A percentile compares a stretch with the other conserved stretches of the same genome.
phyloP scores from a whole-genome alignment of 2,888 invertebrate species.

The Lottia scabra region DNA sequence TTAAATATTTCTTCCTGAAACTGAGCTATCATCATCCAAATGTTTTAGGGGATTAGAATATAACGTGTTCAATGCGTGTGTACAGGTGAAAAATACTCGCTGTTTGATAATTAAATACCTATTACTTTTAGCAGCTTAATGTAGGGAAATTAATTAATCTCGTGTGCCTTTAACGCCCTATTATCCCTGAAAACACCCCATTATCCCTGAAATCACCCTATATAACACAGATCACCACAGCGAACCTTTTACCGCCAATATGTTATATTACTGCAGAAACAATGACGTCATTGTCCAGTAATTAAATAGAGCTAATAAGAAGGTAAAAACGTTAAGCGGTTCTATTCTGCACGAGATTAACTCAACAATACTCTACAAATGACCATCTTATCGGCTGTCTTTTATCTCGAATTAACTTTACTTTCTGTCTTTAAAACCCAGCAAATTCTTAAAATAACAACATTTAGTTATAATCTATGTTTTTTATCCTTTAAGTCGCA shows the following conservation, averaged over 20 bases:
- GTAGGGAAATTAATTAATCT: not conserved
- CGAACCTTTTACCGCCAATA: not conserved
- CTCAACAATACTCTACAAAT: not conserved
- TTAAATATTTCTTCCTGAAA: no score
- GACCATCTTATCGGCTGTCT: not conserved
- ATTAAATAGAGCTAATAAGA: not conserved
- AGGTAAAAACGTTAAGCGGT: conserved; percentile 1
- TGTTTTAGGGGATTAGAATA: no score
- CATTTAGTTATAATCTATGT: no score
- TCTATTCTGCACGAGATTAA: not conserved
- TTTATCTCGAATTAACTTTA: not conserved
- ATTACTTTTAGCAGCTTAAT: no score
- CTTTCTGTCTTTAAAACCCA: no score
- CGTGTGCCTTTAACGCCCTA: not conserved
- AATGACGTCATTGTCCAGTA: not conserved
- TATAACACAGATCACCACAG: not conserved
- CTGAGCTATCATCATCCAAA: no score
- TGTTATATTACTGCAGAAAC: not conserved
- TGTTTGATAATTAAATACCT: not conserved
- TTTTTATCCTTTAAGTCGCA: no score
- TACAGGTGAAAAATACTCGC: no score
- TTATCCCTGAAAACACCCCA: no score
- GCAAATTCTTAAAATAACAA: no score
- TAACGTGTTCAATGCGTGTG: no score
- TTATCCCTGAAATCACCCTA: no score